Conservation (phyloP, 2,888 invertebrate species). For the Anagyrus pseudococci region DNA sequence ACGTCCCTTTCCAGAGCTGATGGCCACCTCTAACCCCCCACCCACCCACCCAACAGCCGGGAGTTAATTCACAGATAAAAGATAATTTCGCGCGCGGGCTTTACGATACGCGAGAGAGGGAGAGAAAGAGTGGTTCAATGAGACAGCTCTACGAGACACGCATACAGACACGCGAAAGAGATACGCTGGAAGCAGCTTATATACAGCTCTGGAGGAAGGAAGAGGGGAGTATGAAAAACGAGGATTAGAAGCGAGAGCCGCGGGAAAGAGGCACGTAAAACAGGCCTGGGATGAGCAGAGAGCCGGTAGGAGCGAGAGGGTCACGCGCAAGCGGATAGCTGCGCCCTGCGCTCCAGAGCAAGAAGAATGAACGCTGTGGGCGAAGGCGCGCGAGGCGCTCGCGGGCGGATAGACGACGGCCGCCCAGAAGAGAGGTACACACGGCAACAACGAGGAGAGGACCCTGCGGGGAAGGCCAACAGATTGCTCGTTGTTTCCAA, state of each 20-base stretch:
- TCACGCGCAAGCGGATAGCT: too few relatives aligned
- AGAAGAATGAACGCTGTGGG: conserved; percentile 22
- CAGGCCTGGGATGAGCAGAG: conserved; percentile 20
- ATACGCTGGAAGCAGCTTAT: too few relatives aligned
- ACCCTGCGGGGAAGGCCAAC: too few relatives aligned
- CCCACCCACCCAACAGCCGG: neutral
- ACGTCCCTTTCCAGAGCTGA: too few relatives aligned
- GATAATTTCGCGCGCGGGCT: conserved; percentile 35
- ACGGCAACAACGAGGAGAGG: conserved; percentile 39
- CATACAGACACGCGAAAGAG: too few relatives aligned
- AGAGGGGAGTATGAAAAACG: conserved; percentile 32
- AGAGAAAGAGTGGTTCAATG: too few relatives aligned
- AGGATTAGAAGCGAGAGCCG: conserved; percentile 24
- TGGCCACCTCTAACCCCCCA: too few relatives aligned
- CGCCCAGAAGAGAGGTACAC: conserved; percentile 16
- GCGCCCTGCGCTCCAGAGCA: conserved; percentile 10
- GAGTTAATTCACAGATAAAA: conserved; percentile 38
- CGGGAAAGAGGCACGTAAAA: too few relatives aligned
- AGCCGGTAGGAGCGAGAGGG: conserved; percentile 23
- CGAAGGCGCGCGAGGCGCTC: conserved; percentile 27
- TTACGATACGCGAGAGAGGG: conserved; percentile 19
- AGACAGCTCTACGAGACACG: too few relatives aligned
- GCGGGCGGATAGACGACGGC: too few relatives aligned
- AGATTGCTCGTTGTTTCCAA: conserved; percentile 52
- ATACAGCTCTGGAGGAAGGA: too few relatives aligned